phyloP scores from a whole-genome alignment of 2,888 invertebrate species.

The Clitarchus hookeri region DNA sequence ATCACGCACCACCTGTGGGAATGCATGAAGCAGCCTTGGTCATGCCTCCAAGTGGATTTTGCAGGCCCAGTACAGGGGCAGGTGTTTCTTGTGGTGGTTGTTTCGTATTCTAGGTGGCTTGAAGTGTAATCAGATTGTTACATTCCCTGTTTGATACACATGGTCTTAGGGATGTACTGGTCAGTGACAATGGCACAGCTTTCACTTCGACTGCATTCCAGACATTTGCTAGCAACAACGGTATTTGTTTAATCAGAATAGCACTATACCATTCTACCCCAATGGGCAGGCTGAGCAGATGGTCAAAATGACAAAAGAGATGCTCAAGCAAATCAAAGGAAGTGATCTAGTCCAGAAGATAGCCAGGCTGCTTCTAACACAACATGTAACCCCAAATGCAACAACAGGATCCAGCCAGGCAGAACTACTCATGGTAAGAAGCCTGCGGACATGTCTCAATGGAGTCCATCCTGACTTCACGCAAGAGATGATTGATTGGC shows the following conservation, averaged over 20 bases:
- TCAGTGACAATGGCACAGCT: constrained; percentile 46
- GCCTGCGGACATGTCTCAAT: too few species aligned
- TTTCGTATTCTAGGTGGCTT: background rate
- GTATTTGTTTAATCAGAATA: constrained; percentile 39
- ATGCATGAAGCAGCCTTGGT: constrained; percentile 19
- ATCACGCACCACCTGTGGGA: constrained; percentile 17
- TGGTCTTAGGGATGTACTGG: constrained; percentile 45
- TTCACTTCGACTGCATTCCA: constrained; percentile 46
- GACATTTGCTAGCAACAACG: constrained; percentile 42
- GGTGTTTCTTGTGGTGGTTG: constrained; percentile 23
- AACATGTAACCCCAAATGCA: too few species aligned
- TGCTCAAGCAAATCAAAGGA: too few species aligned
- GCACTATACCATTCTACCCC: constrained; percentile 44
- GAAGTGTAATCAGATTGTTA: constrained; percentile 29
- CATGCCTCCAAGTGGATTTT: constrained; percentile 21
- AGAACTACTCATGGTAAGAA: too few species aligned
- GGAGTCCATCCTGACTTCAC: too few species aligned
- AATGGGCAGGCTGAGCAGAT: constrained; percentile 46
- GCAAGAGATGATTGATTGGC: too few species aligned
- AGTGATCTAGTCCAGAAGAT: too few species aligned
- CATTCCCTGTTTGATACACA: constrained; percentile 40
- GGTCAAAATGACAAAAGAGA: constrained; percentile 46
- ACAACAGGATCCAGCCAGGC: too few species aligned
- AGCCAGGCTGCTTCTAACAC: too few species aligned
- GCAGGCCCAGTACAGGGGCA: constrained; percentile 24